Base-by-base conservation (phyloP, 2,113 vertebrate genomes). In the Theristicus caerulescens region DNA sequence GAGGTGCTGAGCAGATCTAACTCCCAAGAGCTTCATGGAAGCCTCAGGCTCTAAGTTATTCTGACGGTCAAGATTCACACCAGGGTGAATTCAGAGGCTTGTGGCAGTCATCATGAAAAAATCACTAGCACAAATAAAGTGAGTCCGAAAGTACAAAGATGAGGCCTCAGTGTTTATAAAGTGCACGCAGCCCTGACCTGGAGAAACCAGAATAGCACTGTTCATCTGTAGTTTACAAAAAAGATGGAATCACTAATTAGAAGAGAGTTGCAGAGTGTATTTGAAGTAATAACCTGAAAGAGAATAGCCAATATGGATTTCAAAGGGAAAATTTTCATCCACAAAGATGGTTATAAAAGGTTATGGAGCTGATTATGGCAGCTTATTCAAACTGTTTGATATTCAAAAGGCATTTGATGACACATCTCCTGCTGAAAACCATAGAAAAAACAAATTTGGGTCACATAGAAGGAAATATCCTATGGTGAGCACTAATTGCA, bases 401-500 rank as follows among this genome's bases (percentile, higher is more conserved):
- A 92, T 96, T 88, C 96, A 90, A 91, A 95, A 93, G 46, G 59
- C 85, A 94, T 94, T 84, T 94, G 91, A 92, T 95, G 62, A 88
- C 78, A 86, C 85, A 72, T 87, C 80, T 82, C 86, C 91, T 86
- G 83, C 95, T 88, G 86, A 91, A 96, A 96, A 83, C 31, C 69
- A 76, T 8, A 88, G 74, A 36, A 90, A 83, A 96, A 94, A 70
- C 34, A 88, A 92, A 96, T 92, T 71, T 82, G 83, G 92, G 92
- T 96, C 95, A 93, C 94, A 88, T 1, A 81, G 94, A 92, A 93
- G 47, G 84, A 95, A 93, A 86, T 79, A 79, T 86, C 92, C 94
- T 91, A 94, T 80, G 91, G 89, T 95, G 96, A 96, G 80, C 72
- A 86, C 79, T 97, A 97, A 97, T 96, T 96, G 89, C 94, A 83